Base-by-base conservation (phyloP, 1,140 invertebrate species). In the Hetaerina americana region DNA sequence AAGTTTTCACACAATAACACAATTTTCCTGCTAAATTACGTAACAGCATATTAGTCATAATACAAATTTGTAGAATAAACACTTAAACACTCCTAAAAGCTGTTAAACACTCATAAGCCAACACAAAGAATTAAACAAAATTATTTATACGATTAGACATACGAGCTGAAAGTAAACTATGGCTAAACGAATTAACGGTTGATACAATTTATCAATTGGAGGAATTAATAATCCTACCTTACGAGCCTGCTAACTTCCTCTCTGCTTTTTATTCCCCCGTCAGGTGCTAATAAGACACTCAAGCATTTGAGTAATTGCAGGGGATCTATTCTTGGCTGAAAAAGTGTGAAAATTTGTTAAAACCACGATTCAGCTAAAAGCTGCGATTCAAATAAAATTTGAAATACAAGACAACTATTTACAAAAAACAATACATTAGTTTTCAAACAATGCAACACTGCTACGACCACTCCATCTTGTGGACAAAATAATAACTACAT, bases 301-400 rank as follows among this genome's bases (percentile, higher is more conserved):
- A 97, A 85, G 79, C 93, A 95, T 77, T 90, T 92, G 68, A 97
- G 82, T 74, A 97, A 84, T 78, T 94, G 90, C 66, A 90, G 82
- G 71, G 94, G 94, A 83, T 96, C 93, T 79, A 97, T 95, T 22
- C 93, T 89, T 69, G 93, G 92, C 94, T 95, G 84, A 74, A 89
- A 89, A 78, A 80, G 80, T 80, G 78, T 72, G n/a, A 74, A 76
- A 74, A 78, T 70, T 26, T 5, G 10, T 72, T n/a, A 69, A n/a
- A 72, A 24, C n/a, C 1, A 26, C n/a, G 27, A 69, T 28, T 27
- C 6, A 28, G 68, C 15, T 8, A 26, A n/a, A 10, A n/a, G n/a
- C n/a, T n/a, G n/a, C n/a, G n/a, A 24, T 26, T 24, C 28, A 69
- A 69, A 25, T 5, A 69, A 5, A 27, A 69, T 26, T 22, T 69